Evolutionary conservation across 2,113 vertebrate genomes (phyloP), one percentile per base, ranked within the genome.

Genomic region (Chaenocephalus aceratus): DNA sequence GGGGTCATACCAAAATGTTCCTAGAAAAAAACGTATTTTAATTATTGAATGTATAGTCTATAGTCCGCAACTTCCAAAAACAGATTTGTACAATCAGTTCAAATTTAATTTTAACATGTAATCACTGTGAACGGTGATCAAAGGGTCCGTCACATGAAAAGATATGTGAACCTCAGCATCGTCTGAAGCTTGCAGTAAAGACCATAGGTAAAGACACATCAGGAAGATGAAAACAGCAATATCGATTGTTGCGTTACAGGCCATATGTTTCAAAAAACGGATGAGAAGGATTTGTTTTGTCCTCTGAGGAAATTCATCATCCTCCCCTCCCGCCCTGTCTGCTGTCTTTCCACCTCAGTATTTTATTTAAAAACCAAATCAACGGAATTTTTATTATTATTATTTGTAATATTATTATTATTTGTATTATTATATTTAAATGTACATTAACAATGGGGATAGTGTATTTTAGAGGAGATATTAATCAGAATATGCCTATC

Each of bases 201-300:
- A 72, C 54, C 21, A 21, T 21, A 21, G 21, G 14, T 14, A 46
- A 52, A 74, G 23, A 72, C 54, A 67, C 66, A 51, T 3, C 34
- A 69, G 65, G 13, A 16, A 59, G 57, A 69, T 45, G 84, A 67
- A 70, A 85, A 81, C 73, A 62, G 52, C 51, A 56, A 52, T 69
- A 94, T 94, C 81, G 91, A 94, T 92, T 89, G 84, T 83, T 91
- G 84, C 76, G 21, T 78, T 69, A 69, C 68, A 81, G 76, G 69
- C 82, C 87, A 82, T 52, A 59, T 86, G 75, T 88, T 86, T 80
- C 16, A 67, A 56, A 74, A 66, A 86, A 85, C 57, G 34, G 70
- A 86, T 87, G 53, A 59, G 60, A 80, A 59, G 69, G 75, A 90
- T 90, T 88, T 89, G 80, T 85, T 73, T 82, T 72, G 73, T 85